Conservation (phyloP, 2,113 vertebrate genomes). For the Paracanthobrama guichenoti region DNA sequence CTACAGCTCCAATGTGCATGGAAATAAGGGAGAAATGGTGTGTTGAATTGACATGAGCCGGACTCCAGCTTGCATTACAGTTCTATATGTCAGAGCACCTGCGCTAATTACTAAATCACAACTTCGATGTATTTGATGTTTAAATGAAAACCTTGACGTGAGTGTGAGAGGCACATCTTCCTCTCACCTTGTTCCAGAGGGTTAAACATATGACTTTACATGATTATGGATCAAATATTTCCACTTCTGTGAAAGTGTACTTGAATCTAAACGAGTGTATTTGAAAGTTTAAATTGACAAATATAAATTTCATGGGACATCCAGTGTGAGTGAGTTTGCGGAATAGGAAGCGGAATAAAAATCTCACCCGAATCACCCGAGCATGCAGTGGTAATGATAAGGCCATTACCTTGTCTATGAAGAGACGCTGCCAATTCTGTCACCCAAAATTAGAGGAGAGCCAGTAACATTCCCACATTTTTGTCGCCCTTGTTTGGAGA, state of each 20-base stretch:
- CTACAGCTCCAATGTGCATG: not conserved
- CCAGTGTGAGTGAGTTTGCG: not conserved
- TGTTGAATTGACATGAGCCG: not conserved
- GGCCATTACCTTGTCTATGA: constrained; percentile 62
- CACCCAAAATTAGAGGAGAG: constrained; percentile 63
- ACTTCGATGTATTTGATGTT: not conserved
- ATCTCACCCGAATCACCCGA: constrained; percentile 56
- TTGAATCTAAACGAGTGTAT: not conserved
- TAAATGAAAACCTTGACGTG: not conserved
- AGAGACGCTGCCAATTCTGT: constrained; percentile 63
- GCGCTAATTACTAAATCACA: not conserved
- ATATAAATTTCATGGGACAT: constrained; percentile 19
- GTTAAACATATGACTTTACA: constrained; percentile 46
- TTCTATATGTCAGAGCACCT: not conserved
- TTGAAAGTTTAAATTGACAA: not conserved
- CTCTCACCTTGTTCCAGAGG: not conserved
- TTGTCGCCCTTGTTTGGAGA: constrained; percentile 67
- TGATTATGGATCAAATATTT: not conserved
- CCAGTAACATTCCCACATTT: constrained; percentile 58
- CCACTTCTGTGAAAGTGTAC: not conserved
- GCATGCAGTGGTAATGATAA: constrained; percentile 58
- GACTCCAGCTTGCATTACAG: not conserved
- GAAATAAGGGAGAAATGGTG: not conserved
- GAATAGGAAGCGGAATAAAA: constrained; percentile 59
- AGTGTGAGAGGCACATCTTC: not conserved